phyloP scores from a whole-genome alignment of 30 jellyfish, hydroid and myxozoan genomes.

The Sanderia malayensis region DNA sequence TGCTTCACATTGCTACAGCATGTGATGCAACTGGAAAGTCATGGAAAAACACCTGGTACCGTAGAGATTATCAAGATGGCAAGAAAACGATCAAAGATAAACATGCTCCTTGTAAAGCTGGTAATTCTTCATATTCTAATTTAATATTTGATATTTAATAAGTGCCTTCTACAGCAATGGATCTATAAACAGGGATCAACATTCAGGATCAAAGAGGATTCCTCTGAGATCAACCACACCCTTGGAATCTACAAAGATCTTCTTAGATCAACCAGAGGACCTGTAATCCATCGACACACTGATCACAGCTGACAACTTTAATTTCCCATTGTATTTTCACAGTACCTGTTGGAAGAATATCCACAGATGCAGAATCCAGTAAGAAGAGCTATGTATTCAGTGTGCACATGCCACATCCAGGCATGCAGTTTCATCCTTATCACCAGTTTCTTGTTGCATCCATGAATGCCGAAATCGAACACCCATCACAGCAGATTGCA shows the following conservation, averaged over 20 bases:
- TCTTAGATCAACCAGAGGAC: too few relatives aligned
- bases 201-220: too few relatives aligned
- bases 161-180: too few relatives aligned
- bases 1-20: conserved; percentile 77
- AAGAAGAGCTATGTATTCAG: conserved; percentile 53
- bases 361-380: conserved; percentile 8
- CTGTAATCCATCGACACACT: too few relatives aligned
- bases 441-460: conserved; percentile 79
- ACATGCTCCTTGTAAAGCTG: conserved; percentile 50
- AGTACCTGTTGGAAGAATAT: conserved; percentile 31
- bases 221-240: too few relatives aligned
- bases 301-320: too few relatives aligned
- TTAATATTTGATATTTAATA: neutral
- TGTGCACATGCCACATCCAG: conserved; percentile 91
- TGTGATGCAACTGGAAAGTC: conserved; percentile 48
- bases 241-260: too few relatives aligned
- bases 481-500: neutral
- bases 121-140: neutral
- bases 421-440: conserved; percentile 43
- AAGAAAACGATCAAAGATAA: conserved; percentile 2
- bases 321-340: too few relatives aligned
- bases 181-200: too few relatives aligned
- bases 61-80: conserved; percentile 37
- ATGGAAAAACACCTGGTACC: conserved; percentile 33
- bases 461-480: conserved; percentile 71